phyloP scores from a whole-genome alignment of 2,888 invertebrate genomes.

The Stenolophus ochropezus region DNA sequence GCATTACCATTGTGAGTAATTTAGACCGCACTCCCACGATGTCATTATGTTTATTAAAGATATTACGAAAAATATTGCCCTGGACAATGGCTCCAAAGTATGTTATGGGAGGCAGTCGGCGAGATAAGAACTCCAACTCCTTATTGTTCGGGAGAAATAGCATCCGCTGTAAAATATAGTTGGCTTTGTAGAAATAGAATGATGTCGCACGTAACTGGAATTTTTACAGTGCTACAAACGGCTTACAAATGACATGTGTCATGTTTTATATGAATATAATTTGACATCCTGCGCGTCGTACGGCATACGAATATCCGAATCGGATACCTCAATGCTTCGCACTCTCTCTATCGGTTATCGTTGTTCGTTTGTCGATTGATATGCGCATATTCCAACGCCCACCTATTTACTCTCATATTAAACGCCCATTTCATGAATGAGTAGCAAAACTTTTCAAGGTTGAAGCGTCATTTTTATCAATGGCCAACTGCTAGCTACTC shows the following conservation, averaged over 20 bases:
- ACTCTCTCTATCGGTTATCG: neutral
- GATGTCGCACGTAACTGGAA: conserved; percentile 52
- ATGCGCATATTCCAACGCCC: conserved; percentile 46
- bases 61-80: conserved; percentile 62
- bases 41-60: conserved; percentile 62
- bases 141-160: conserved; percentile 49
- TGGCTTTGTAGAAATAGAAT: conserved; percentile 42
- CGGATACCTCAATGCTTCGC: neutral
- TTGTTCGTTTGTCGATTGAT: conserved; percentile 19
- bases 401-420: conserved; percentile 45
- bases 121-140: conserved; percentile 55
- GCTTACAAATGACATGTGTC: conserved; percentile 52
- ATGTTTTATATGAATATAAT: conserved; percentile 56
- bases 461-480: conserved; percentile 40
- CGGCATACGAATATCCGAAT: conserved; percentile 24
- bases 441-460: conserved; percentile 45
- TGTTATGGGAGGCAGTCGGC: conserved; percentile 61
- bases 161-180: conserved; percentile 45
- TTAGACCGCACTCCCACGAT: conserved; percentile 62
- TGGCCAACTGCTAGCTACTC: conserved; percentile 22
- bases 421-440: conserved; percentile 57
- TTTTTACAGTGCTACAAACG: conserved; percentile 35
- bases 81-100: conserved; percentile 61
- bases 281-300: conserved; percentile 49
- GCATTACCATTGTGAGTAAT: conserved; percentile 54